Conservation (phyloP, 2,888 invertebrate genomes). For the Cosmopolites sordidus region DNA sequence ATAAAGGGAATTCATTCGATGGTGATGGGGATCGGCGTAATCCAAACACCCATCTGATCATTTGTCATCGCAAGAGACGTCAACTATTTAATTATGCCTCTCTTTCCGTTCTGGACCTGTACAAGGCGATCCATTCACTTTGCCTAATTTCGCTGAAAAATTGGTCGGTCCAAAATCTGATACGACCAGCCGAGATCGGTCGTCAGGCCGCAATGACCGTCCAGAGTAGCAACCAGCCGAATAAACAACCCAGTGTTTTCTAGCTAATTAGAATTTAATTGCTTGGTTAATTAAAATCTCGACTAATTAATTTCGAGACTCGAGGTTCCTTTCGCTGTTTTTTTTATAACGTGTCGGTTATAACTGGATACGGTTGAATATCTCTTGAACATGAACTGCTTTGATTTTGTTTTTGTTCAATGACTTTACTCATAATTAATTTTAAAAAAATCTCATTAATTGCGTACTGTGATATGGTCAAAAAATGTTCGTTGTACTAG, state of each 20-base stretch:
- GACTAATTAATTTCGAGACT: slow-evolving; percentile 27
- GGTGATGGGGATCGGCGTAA: no score
- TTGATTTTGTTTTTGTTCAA: no score
- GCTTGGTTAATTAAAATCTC: slow-evolving; percentile 31
- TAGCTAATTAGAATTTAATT: slow-evolving; percentile 37
- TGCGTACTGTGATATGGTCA: no score
- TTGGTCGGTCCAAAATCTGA: neutral
- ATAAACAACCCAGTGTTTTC: slow-evolving; percentile 24
- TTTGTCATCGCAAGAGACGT: neutral
- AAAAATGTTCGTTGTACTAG: no score
- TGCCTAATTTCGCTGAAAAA: slow-evolving; percentile 1
- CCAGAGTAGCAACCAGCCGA: neutral
- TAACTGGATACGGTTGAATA: no score
- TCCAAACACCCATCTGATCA: neutral
- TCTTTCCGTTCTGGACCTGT: neutral
- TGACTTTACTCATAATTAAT: no score
- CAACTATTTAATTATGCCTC: neutral
- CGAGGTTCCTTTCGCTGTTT: neutral
- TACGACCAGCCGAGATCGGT: neutral
- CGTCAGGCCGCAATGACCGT: neutral
- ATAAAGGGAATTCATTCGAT: no score
- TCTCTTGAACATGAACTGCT: no score
- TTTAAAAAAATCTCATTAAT: no score
- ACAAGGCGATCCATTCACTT: neutral
- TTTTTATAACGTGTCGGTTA: no score